Evolutionary conservation across 92 coral and sea anemone genomes (phyloP), one percentile per base, ranked within the genome.

Genomic region (Heliopora coerulea): DNA sequence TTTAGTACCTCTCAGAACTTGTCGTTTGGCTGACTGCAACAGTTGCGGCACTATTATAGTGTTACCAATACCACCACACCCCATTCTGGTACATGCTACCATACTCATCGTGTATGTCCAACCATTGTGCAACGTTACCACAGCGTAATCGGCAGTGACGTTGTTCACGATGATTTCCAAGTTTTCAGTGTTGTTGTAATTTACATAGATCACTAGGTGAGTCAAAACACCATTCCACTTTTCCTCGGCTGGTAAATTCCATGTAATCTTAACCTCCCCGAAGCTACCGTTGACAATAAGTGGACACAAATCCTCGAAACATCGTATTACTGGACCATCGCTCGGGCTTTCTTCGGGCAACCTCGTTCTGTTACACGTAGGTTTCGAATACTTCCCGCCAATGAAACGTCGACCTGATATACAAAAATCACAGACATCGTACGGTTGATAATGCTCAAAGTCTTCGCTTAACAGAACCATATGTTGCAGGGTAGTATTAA

Each of bases 31-130:
- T 37, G 4, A 11, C 11, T 46, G 12, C 14, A 10, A 2, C 15
- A 15, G n/a, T 15, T 46, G 52, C 15, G 15, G 15, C n/a, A 46
- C 3, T 8, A n/a, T 46, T 46, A 46, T 46, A 6, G 52, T 46
- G 52, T 46, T 46, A 46, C 52, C 52, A 46, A 46, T 46, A 46
- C 52, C 52, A 8, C 52, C 52, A 15, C 52, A 46, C n/a, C 52
- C 52, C 52, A 46, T 46, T 46, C 52, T 46, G n/a, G 52, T 46
- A 46, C 52, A 46, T 6, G 52, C 52, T 2, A 46, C 52, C 52
- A 46, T 46, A 15, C 52, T 46, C n/a, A 46, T 6, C 15, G 17
- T 46, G 52, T 46, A 46, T 46, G n/a, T 2, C 52, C 52, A 46
- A 15, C 15, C 52, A 7, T 8, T 46, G 2, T n/a, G 52, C 15